Conservation (phyloP, 1,140 invertebrate species). For the Drosophila sproati region DNA sequence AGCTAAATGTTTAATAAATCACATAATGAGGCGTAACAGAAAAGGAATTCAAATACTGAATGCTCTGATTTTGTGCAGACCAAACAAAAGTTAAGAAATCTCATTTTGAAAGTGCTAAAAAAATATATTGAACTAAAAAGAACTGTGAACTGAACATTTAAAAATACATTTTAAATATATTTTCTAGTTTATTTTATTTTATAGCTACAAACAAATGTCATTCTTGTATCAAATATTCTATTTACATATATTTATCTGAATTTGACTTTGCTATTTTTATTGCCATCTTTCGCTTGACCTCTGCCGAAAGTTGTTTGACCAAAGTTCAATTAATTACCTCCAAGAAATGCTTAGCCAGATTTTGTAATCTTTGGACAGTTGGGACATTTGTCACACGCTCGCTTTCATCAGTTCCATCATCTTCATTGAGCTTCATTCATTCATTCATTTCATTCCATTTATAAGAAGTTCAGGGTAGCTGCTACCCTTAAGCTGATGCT, state of each 20-base stretch:
- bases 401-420: constrained; percentile 77
- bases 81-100: neutral
- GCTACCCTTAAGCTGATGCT: constrained; percentile 30
- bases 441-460: constrained; percentile 16
- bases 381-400: constrained; percentile 76
- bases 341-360: constrained; percentile 58
- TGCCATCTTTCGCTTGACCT: constrained; percentile 22
- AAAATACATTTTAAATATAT: too few relatives aligned
- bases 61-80: neutral
- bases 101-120: too few relatives aligned
- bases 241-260: too few relatives aligned
- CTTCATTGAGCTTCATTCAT: constrained; percentile 47
- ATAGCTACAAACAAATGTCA: too few relatives aligned
- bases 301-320: too few relatives aligned
- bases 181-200: too few relatives aligned
- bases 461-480: constrained; percentile 13
- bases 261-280: neutral
- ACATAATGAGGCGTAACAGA: constrained; percentile 28
- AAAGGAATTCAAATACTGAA: constrained; percentile 16
- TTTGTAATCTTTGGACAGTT: constrained; percentile 65
- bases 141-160: too few relatives aligned
- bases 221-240: too few relatives aligned
- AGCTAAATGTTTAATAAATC: constrained; percentile 64
- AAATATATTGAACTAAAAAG: too few relatives aligned
- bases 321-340: constrained; percentile 68